phyloP scores from a whole-genome alignment of 2,113 vertebrate species.

The Psittacus erithacus region DNA sequence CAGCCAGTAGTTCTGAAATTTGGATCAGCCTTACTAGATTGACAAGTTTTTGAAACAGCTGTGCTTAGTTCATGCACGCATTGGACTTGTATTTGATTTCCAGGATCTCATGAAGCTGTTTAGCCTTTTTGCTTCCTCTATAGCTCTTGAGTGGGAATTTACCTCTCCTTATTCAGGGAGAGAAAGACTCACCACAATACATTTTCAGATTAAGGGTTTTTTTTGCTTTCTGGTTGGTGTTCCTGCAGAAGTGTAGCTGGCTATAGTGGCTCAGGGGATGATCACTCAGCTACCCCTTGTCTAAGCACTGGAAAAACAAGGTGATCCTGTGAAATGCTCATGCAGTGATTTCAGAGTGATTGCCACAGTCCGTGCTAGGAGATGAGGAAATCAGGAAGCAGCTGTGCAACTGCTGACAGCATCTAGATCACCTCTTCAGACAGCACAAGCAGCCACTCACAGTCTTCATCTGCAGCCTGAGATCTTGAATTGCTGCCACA shows the following conservation, averaged over 20 bases:
- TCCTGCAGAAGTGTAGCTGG: not conserved
- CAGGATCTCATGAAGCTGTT: not conserved
- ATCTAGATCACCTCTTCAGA: not conserved
- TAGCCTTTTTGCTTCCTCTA: not conserved
- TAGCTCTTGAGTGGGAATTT: not conserved
- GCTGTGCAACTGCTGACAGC: not conserved
- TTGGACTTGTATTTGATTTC: not conserved
- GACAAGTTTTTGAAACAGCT: not conserved
- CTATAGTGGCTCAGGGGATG: not conserved
- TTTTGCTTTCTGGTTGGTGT: not conserved
- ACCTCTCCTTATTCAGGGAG: not conserved
- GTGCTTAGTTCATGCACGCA: not conserved
- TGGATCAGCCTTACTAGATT: not conserved
- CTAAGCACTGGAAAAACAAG: not conserved
- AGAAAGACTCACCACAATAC: not conserved
- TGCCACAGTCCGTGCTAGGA: not conserved
- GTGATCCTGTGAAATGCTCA: not conserved
- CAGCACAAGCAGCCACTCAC: not conserved
- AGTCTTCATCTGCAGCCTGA: not conserved
- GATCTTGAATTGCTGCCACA: not conserved
- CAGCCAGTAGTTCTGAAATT: not conserved
- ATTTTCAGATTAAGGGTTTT: not conserved
- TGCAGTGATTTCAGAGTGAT: not conserved
- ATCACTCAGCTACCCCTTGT: not conserved
- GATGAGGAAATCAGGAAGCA: not conserved